These are phyloP conservation scores for Acanthopagrus latus DNA, from an alignment of 2,797 vertebrate species.

Conservation along the genomic window DNA sequence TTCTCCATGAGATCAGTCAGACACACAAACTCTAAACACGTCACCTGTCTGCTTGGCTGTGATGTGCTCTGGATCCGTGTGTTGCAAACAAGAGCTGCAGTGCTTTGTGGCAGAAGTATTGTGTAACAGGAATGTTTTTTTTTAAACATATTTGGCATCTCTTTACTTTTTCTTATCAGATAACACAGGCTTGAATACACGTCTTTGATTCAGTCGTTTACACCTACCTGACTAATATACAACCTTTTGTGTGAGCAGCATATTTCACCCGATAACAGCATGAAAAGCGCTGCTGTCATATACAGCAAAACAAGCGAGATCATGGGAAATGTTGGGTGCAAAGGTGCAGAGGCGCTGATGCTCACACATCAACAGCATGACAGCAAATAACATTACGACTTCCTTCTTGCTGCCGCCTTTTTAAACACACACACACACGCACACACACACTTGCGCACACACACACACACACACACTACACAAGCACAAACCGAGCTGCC, in stretches of 20 bases:
- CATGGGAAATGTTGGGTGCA: slow-evolving; percentile 15
- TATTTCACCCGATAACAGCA: background rate
- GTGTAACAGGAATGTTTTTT: background rate
- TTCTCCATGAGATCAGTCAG: no score
- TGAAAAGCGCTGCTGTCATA: slow-evolving; percentile 10
- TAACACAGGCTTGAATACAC: background rate
- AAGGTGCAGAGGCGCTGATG: slow-evolving; percentile 20
- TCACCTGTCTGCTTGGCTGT: background rate
- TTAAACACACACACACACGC: background rate
- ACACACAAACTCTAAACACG: background rate
- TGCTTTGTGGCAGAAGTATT: background rate
- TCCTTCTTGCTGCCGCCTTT: slow-evolving; percentile 9
- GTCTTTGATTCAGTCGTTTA: background rate
- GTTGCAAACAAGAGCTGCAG: background rate
- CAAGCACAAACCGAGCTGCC: slow-evolving; percentile 16
- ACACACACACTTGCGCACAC: slow-evolving; percentile 7
- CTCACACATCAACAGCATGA: slow-evolving; percentile 28
- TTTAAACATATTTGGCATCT: background rate
- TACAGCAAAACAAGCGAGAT: slow-evolving; percentile 4
- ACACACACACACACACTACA: slow-evolving; percentile 22
- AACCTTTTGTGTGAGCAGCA: slow-evolving; percentile 1
- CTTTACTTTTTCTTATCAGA: background rate
- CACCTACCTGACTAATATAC: background rate
- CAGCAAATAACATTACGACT: slow-evolving; percentile 42
- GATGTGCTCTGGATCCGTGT: background rate